Base-by-base conservation (phyloP, 2,888 invertebrate genomes). In the Meta bourneti region DNA sequence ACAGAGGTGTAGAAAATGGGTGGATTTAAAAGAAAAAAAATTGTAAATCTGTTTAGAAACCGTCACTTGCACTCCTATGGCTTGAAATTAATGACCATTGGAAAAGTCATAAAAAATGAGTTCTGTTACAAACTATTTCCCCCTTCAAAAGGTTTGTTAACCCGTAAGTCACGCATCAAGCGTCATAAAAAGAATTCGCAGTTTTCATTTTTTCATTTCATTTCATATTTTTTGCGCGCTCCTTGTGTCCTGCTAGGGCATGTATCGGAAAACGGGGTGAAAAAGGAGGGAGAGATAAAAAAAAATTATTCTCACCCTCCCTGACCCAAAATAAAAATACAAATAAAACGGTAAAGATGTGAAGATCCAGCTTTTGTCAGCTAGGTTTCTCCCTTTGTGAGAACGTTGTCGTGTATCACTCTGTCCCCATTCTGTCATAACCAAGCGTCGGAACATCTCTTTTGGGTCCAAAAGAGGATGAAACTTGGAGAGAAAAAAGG, bases 341-440 rank as follows among this genome's bases (percentile, higher is more conserved):
- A 86, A 87, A 85, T 72, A 82, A 74, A 72, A 69, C 52, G 61
- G 19, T 51, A 79, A 85, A 90, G 77, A 71, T 72, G 83, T 77
- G 54, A 48, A 51, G 49, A n/a, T 87, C 52, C 69, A 48, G 82
- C 78, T 54, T 91, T 91, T 90, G 90, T 90, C 82, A n/a, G 34
- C 78, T 70, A 49, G 78, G 83, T 82, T 85, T 91, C 86, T 77
- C 81, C 49, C 82, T 82, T 91, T 86, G 82, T 82, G 82, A 11
- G 79, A 83, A 48, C 48, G 71, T 83, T 87, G 91, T 91, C 91
- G 91, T 91, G 91, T 88, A 91, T 91, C 91, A 91, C 87, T 78
- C 52, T 87, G 91, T 78, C 91, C 91, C 83, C 80, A 87, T 91
- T 91, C 91, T 87, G 91, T 91, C 91, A 91, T 91, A 91, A 91